Conservation (phyloP, 2,888 invertebrate species). For the Drosophila greeni region DNA sequence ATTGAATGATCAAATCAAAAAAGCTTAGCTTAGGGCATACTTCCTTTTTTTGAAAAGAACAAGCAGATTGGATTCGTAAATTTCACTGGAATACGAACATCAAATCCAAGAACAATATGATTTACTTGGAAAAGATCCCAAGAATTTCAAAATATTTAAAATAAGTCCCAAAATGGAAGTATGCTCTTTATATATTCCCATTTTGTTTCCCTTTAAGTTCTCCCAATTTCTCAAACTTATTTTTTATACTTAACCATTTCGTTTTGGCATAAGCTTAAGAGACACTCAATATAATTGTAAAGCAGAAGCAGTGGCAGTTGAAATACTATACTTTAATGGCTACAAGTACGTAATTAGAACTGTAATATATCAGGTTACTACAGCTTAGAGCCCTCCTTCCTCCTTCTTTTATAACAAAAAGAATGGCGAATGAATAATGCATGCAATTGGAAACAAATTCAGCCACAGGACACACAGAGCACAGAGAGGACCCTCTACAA, state of each 20-base stretch:
- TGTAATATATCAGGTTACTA: conserved; percentile 4
- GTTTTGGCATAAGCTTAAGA: conserved; percentile 20
- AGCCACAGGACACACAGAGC: background rate
- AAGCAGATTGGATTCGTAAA: background rate
- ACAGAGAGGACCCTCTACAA: background rate
- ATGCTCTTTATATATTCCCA: background rate
- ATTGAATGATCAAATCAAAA: background rate
- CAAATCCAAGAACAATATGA: background rate
- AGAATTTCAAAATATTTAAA: background rate
- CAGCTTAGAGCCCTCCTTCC: background rate
- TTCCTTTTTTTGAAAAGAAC: background rate
- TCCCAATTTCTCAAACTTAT: background rate
- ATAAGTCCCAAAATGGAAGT: background rate
- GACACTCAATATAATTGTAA: conserved; percentile 5
- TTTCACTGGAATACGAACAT: background rate
- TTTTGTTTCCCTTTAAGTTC: background rate
- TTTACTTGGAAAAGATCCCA: background rate
- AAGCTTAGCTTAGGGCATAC: conserved; percentile 4
- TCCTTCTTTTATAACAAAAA: background rate
- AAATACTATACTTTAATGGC: conserved; percentile 2
- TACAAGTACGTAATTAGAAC: conserved; percentile 1
- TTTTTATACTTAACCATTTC: background rate
- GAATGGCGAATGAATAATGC: conserved; percentile 4
- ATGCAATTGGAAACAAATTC: conserved; percentile 1
- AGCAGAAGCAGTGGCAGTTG: conserved; percentile 13